phyloP scores from a whole-genome alignment of 2,113 vertebrate genomes.

The Eulemur macaco region DNA sequence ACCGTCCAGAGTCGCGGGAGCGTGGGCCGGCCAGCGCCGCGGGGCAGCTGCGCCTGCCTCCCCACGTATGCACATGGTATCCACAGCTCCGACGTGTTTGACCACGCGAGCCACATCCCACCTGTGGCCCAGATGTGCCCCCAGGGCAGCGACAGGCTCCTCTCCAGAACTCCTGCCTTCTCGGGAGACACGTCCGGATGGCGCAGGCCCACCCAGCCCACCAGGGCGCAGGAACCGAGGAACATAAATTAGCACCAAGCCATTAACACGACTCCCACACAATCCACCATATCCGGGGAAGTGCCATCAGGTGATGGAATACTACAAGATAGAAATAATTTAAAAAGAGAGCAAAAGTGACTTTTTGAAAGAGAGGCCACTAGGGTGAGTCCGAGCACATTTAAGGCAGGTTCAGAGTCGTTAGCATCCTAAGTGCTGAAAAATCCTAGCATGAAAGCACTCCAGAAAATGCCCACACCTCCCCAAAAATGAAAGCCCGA shows the following conservation, averaged over 20 bases:
- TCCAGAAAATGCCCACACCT: accelerated
- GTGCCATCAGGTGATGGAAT: too few species aligned
- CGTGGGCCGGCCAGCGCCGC: accelerated
- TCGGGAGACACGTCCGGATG: accelerated
- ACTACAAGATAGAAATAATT: not conserved
- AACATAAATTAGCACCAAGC: not conserved
- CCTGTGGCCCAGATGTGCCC: too few species aligned
- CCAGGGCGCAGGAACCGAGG: accelerated
- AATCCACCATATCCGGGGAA: not conserved
- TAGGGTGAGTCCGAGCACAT: accelerated
- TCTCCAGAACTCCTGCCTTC: too few species aligned
- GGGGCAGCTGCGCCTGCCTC: accelerated
- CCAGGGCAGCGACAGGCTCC: too few species aligned
- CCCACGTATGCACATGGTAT: accelerated
- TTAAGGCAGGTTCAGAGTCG: accelerated
- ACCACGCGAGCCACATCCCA: not conserved
- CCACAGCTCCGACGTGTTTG: too few species aligned
- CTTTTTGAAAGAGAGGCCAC: not conserved
- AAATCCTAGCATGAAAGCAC: not conserved
- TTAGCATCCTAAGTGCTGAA: not conserved
- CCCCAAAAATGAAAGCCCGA: not conserved
- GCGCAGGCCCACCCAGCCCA: too few species aligned
- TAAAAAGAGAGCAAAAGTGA: not conserved
- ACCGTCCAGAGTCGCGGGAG: accelerated
- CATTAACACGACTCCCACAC: not conserved